These are phyloP conservation scores for Tupaia chinensis DNA, from an alignment of 2,113 vertebrate genomes.

Conservation along the genomic window DNA sequence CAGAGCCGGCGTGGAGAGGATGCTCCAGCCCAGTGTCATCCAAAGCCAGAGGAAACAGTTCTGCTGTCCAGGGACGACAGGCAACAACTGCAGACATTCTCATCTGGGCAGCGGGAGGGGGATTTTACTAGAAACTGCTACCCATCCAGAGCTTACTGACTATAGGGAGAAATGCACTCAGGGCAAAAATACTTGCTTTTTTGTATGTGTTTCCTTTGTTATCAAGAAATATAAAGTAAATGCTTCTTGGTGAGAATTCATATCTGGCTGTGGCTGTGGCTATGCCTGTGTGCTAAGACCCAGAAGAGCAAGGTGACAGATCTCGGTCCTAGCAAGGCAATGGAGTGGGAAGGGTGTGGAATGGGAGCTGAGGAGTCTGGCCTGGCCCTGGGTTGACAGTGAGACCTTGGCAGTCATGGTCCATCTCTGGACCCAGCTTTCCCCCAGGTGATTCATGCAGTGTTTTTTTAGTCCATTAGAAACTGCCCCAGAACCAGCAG, in stretches of 20 bases:
- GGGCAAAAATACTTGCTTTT: neutral
- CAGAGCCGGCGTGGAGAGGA: rapidly evolving
- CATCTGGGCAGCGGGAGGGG: neutral
- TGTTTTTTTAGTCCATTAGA: neutral
- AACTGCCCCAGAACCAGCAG: neutral
- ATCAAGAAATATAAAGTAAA: neutral
- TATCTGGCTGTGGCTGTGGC: neutral
- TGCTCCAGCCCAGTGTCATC: neutral
- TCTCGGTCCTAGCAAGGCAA: neutral
- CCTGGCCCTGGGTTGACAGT: neutral
- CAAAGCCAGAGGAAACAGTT: conserved; percentile 30
- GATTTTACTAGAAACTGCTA: neutral
- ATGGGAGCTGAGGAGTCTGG: rapidly evolving
- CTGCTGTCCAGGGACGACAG: neutral
- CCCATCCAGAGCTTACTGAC: neutral
- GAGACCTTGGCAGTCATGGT: neutral
- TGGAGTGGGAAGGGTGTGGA: neutral
- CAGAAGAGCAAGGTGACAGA: neutral
- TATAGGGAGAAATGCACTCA: neutral
- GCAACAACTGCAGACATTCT: neutral
- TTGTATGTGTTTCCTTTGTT: neutral
- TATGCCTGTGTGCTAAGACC: neutral
- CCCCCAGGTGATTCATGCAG: neutral
- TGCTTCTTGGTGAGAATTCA: neutral
- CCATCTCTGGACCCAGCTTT: neutral